Conservation (phyloP, 2,113 vertebrate genomes). For the Pseudorasbora parva region DNA sequence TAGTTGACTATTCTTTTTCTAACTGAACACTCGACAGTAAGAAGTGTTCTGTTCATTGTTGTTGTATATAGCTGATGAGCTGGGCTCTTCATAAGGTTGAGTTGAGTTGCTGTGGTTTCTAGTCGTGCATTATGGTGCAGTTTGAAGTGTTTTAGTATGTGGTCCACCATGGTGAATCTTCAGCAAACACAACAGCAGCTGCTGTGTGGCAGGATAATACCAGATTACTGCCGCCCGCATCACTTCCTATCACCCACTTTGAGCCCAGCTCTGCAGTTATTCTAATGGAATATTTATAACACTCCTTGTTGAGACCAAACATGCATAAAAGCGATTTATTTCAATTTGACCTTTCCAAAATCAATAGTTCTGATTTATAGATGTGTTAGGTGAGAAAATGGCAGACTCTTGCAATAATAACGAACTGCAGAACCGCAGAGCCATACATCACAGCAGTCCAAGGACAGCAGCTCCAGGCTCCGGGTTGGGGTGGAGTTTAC, state of each 20-base stretch:
- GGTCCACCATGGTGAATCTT: not conserved
- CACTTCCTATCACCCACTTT: not conserved
- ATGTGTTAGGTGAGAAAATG: no score
- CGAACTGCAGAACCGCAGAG: no score
- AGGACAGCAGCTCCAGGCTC: no score
- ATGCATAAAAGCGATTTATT: no score
- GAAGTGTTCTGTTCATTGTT: not conserved
- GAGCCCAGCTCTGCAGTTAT: not conserved
- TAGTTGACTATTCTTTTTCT: not conserved
- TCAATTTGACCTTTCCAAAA: no score
- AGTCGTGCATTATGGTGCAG: not conserved
- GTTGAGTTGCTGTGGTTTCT: not conserved
- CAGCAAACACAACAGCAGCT: slow-evolving; percentile 19
- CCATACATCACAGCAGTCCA: no score
- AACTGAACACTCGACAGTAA: not conserved
- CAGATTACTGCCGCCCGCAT: slow-evolving; percentile 38
- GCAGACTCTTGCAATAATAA: no score
- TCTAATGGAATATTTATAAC: not conserved
- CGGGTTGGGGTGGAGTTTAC: no score
- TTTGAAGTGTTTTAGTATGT: not conserved
- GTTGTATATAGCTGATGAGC: not conserved
- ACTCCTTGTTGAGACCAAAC: no score
- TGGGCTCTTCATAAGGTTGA: not conserved
- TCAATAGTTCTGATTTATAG: no score
- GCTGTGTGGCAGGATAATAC: slow-evolving; percentile 33